A percentile compares a stretch with the other conserved stretches of the same genome.
Conservation (phyloP, 2,113 vertebrate genomes). For the Phocoena sinus region DNA sequence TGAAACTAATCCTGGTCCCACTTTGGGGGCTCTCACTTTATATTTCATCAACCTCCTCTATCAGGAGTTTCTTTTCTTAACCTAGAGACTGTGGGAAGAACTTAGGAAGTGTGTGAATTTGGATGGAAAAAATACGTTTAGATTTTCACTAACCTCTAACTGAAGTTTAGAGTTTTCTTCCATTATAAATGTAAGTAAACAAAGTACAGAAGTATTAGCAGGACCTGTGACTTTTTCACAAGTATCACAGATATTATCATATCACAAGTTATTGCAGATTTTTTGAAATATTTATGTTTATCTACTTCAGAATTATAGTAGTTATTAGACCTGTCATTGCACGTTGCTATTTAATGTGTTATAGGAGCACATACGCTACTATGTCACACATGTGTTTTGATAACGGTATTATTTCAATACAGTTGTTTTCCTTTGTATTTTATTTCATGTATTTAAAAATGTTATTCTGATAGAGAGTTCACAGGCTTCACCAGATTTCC, state of each 20-base stretch:
- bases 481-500: not conserved
- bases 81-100: not conserved
- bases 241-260: not conserved
- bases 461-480: not conserved
- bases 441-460: slow-evolving; percentile 14
- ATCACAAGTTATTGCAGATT: not conserved
- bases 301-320: not conserved
- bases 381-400: not conserved
- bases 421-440: slow-evolving; percentile 35
- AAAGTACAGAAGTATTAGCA: not conserved
- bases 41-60: not conserved
- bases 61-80: not conserved
- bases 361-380: not conserved
- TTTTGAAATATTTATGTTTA: not conserved
- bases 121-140: not conserved
- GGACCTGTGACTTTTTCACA: not conserved
- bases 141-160: not conserved
- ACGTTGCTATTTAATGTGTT: not conserved
- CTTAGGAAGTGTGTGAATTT: slow-evolving; percentile 17
- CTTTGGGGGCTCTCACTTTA: not conserved
- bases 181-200: not conserved
- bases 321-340: not conserved
- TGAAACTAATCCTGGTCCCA: not conserved
- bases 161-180: slow-evolving; percentile 37
- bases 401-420: not conserved